A percentile compares a stretch with the other conserved stretches of the same genome.
These are phyloP conservation scores for Gasterosteus nipponicus DNA, from an alignment of 2,113 vertebrate genomes.

Conservation along the genomic window DNA sequence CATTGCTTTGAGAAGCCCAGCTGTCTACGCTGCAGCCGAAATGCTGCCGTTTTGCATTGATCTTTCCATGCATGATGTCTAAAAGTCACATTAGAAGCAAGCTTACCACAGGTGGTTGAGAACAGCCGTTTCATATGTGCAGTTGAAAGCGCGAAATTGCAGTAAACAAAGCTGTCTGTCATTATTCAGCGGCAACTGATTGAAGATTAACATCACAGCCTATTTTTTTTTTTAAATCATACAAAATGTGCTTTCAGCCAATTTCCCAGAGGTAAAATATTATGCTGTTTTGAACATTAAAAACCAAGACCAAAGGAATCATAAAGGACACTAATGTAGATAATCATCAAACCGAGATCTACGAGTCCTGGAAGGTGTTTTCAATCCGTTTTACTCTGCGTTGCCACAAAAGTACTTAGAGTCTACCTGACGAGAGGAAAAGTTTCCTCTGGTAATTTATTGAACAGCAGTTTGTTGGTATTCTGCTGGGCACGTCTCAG, in stretches of 20 bases:
- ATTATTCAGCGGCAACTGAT: not conserved
- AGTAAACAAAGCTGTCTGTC: not conserved
- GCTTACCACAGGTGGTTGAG: constrained; percentile 32
- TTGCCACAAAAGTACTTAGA: not conserved
- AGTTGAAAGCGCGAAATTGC: not conserved
- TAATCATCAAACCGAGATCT: constrained; percentile 17
- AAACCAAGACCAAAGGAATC: not conserved
- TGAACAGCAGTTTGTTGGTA: constrained; percentile 47
- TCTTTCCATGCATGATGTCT: constrained; percentile 12
- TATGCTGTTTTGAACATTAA: not conserved
- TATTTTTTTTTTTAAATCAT: not conserved
- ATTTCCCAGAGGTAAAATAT: not conserved
- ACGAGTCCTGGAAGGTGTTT: constrained; percentile 16
- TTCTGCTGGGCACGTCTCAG: constrained; percentile 18
- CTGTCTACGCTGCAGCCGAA: constrained; percentile 17
- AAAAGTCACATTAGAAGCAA: constrained; percentile 15
- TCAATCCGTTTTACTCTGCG: not conserved
- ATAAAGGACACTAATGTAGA: constrained; percentile 26
- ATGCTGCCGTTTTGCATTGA: constrained; percentile 37
- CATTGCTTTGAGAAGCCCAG: constrained; percentile 46
- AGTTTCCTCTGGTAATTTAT: constrained; percentile 45
- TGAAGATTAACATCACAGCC: not conserved
- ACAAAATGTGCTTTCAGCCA: not conserved
- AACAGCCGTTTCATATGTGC: not conserved
- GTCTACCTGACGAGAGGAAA: constrained; percentile 10